Base-by-base conservation (phyloP, 2,113 vertebrate species). In the Sinocyclocheilus anophthalmus region DNA sequence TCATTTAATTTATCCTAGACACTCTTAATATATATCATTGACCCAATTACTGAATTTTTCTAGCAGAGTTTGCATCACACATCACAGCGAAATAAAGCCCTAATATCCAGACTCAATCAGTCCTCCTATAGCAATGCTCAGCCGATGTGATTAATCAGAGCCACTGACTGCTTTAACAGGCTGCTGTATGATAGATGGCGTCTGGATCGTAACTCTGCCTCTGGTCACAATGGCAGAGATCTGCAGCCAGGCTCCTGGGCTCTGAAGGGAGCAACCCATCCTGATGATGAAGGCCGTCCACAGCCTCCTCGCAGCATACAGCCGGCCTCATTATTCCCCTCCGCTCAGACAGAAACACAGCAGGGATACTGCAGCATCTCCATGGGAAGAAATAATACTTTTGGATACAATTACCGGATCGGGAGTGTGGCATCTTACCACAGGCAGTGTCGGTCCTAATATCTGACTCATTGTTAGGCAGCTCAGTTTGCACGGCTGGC, bases 121-220 rank as follows among this genome's bases (percentile, higher is more conserved):
- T 72, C 24, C 77, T 86, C 85, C 65, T 73, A 75, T 33, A 73
- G 85, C 85, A 72, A 65, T 59, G 59, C 67, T 63, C n/a, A 61
- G 78, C 85, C 61, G 39, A 26, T 30, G 78, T 75, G 65, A 86
- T 86, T 86, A 86, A 86, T 86, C 85, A 86, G 77, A 26, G 12
- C 37, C 85, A 86, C 63, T 86, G 85, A 81, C 85, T 86, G 69
- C 9, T 63, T 72, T 59, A 81, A 78, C 85, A 75, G 79, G 57
- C 85, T 57, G 85, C 78, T 86, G 53, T 81, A 82, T 86, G 85
- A 86, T 86, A 82, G 67, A 86, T 86, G 78, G 70, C 42, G 78
- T 76, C 69, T 82, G 85, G 78, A 82, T 86, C 84, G n/a, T 59
- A 72, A 80, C 78, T 86, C 78, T 86, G 77, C 85, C 85, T 37